A percentile compares a stretch with the other conserved stretches of the same genome.
Conservation (phyloP, 2,888 invertebrate species). For the Apotomis turbidana region DNA sequence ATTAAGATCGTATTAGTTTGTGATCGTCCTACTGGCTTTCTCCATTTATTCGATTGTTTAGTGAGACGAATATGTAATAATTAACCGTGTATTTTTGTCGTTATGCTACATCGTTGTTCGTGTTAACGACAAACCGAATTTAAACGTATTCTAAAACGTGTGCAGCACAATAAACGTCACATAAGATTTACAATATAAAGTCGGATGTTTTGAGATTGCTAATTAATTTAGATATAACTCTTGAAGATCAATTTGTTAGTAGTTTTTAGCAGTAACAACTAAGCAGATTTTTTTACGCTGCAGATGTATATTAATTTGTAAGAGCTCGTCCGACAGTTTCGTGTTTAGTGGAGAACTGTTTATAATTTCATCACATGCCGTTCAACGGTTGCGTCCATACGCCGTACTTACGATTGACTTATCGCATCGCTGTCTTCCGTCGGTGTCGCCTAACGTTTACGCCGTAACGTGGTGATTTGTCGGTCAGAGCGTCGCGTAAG, state of each 20-base stretch:
- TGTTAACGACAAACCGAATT: conserved; percentile 25
- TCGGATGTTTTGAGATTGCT: conserved; percentile 9
- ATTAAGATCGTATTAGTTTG: conserved; percentile 9
- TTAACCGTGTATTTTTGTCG: conserved; percentile 19
- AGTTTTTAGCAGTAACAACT: conserved; percentile 29
- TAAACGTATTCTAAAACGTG: conserved; percentile 13
- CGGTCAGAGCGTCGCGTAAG: conserved; percentile 29
- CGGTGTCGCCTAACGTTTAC: conserved; percentile 41
- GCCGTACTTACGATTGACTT: conserved; percentile 42
- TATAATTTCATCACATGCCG: conserved; percentile 33
- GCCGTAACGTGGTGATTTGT: conserved; percentile 39
- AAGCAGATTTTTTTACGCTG: conserved; percentile 35
- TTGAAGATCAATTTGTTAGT: conserved; percentile 39
- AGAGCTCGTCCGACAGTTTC: conserved; percentile 22
- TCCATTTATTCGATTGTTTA: conserved; percentile 47
- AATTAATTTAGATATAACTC: conserved; percentile 10
- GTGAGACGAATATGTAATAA: conserved; percentile 33
- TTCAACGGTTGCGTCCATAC: conserved; percentile 33
- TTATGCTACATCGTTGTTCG: conserved; percentile 19
- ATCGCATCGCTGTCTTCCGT: conserved; percentile 39
- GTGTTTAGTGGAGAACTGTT: conserved; percentile 33
- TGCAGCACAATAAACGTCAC: conserved; percentile 31
- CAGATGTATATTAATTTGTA: conserved; percentile 9
- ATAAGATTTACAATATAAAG: conserved; percentile 8
- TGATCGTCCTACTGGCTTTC: conserved; percentile 43